phyloP scores from a whole-genome alignment of 2,113 vertebrate species.

The Eolophus roseicapilla region DNA sequence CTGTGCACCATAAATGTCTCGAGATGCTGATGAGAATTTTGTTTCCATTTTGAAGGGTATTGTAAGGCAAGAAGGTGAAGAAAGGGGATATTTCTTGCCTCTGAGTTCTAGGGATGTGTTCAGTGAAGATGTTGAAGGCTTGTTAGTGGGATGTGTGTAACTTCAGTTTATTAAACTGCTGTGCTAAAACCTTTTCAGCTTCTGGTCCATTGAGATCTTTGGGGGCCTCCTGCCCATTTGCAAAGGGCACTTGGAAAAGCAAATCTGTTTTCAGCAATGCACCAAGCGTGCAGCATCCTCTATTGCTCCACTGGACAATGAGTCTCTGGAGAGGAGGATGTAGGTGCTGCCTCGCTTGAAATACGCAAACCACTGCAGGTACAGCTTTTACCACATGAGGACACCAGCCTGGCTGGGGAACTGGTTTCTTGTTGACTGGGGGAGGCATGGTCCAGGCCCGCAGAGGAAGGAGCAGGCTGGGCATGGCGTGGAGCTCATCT shows the following conservation, averaged over 20 bases:
- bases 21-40: neutral
- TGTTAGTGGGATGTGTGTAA: accelerated
- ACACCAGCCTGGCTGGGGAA: accelerated
- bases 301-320: no score
- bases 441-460: neutral
- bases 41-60: neutral
- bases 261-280: neutral
- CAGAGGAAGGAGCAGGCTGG: neutral
- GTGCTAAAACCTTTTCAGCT: neutral
- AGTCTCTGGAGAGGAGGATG: no score
- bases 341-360: neutral
- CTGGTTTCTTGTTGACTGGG: neutral
- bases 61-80: neutral
- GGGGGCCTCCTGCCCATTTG: accelerated
- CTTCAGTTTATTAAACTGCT: neutral
- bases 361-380: accelerated
- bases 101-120: neutral
- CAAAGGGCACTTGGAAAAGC: neutral
- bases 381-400: accelerated
- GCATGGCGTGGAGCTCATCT: neutral
- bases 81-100: neutral
- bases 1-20: neutral
- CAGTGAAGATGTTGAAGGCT: neutral
- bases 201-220: neutral
- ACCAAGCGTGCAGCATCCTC: neutral